Evolutionary conservation across 2,888 invertebrate species (phyloP).

Genomic region (Cancer borealis): DNA sequence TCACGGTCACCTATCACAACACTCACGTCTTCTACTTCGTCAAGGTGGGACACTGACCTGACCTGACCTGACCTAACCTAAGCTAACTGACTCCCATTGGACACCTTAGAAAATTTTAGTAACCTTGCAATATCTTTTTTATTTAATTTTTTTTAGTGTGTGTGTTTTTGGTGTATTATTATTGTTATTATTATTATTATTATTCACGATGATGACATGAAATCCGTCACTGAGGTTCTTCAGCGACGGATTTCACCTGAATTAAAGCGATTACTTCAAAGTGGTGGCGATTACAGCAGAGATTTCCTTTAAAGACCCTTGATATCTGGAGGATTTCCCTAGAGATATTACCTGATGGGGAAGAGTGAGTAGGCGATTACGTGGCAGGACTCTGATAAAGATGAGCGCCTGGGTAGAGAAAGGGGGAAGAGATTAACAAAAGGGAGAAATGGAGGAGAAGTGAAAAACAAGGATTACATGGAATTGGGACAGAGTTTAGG

Average conservation of each 20-base stretch:
- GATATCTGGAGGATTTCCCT: slow-evolving; percentile 21
- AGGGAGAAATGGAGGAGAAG: slow-evolving; percentile 24
- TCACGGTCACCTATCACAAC: slow-evolving; percentile 82
- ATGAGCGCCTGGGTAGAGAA: not conserved
- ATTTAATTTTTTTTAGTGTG: too few relatives aligned
- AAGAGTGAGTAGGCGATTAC: slow-evolving; percentile 16
- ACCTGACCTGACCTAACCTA: too few relatives aligned
- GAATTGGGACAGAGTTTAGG: slow-evolving; percentile 24
- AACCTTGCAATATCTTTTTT: too few relatives aligned
- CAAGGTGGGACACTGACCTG: slow-evolving; percentile 86
- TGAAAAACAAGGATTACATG: slow-evolving; percentile 28
- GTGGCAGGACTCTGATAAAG: not conserved
- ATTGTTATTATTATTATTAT: not conserved
- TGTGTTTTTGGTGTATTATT: not conserved
- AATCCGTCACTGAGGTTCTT: not conserved
- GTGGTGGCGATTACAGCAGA: slow-evolving; percentile 25
- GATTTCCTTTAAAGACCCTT: slow-evolving; percentile 32
- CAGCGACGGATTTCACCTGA: not conserved
- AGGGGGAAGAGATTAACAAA: not conserved
- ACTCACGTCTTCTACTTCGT: slow-evolving; percentile 92
- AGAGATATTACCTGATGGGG: slow-evolving; percentile 17
- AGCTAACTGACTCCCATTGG: too few relatives aligned
- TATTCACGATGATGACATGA: not conserved
- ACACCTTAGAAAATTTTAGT: too few relatives aligned
- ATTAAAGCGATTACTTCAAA: slow-evolving; percentile 33